phyloP scores from a whole-genome alignment of 2,797 vertebrate species.

The Pangasius macronema region DNA sequence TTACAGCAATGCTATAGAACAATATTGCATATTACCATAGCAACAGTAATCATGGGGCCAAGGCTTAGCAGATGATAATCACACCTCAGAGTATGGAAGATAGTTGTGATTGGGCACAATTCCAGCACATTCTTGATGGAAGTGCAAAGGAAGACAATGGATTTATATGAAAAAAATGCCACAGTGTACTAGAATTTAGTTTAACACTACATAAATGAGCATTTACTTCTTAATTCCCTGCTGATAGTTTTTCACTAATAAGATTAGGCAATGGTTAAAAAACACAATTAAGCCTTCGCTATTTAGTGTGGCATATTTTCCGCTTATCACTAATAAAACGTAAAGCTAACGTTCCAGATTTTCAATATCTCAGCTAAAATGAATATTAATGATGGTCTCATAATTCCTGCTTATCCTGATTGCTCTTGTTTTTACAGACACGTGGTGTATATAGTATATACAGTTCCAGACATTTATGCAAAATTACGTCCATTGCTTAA shows the following conservation, averaged over 20 bases:
- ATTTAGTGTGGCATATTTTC: background rate
- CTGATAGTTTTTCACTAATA: background rate
- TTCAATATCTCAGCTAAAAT: too few species aligned
- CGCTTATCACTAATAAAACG: background rate
- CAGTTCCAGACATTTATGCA: background rate
- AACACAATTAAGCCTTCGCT: background rate
- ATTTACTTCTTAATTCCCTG: background rate
- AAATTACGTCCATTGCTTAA: background rate
- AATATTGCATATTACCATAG: background rate
- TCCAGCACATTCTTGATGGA: background rate
- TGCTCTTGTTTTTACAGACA: background rate
- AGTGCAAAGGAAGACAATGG: too few species aligned
- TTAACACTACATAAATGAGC: too few species aligned
- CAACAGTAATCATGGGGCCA: background rate
- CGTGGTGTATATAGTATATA: background rate
- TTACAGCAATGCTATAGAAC: background rate
- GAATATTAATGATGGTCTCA: background rate
- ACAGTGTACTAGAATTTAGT: too few species aligned
- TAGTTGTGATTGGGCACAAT: background rate
- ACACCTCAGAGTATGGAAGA: background rate
- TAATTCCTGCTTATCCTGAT: background rate
- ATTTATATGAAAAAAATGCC: too few species aligned
- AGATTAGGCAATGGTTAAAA: background rate
- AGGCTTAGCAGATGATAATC: background rate
- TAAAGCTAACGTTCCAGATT: background rate